Evolutionary conservation across 1,140 invertebrate genomes (phyloP).

Genomic region (Metaphire vulgaris): DNA sequence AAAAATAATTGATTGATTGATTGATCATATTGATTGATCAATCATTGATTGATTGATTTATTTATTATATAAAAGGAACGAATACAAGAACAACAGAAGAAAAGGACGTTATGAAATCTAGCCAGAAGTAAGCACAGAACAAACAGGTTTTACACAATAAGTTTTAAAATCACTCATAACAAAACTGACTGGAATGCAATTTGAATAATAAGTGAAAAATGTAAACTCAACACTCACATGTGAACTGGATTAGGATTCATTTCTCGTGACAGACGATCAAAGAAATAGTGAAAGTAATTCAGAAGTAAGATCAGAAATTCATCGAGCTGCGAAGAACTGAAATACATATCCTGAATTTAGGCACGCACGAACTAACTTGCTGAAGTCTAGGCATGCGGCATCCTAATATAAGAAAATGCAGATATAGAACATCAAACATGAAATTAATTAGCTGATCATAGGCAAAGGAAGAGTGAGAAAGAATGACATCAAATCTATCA

Average conservation of each 20-base stretch:
- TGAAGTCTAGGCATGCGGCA: too few species aligned
- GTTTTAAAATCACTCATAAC: background rate
- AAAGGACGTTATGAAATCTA: too few species aligned
- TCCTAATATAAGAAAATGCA: too few species aligned
- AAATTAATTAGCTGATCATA: too few species aligned
- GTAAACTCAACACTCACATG: conserved; percentile 41
- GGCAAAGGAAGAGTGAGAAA: too few species aligned
- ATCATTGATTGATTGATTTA: too few species aligned
- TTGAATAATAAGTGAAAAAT: background rate
- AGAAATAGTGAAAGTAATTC: conserved; percentile 50
- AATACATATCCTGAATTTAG: conserved; percentile 31
- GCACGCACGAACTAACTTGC: background rate
- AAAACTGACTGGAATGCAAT: conserved; percentile 1
- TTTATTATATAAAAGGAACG: too few species aligned
- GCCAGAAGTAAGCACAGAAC: background rate
- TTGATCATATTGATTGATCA: too few species aligned
- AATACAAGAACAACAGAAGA: too few species aligned
- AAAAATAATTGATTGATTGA: conserved; percentile 22
- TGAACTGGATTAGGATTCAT: conserved; percentile 45
- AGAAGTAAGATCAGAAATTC: conserved; percentile 45
- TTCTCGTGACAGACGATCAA: conserved; percentile 44
- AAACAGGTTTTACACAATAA: background rate
- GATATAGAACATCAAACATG: too few species aligned
- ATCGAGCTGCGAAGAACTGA: conserved; percentile 46
- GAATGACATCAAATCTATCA: too few species aligned